Percentiles rank a stretch among this genome's conserved stretches.
phyloP scores from a whole-genome alignment of 2,888 invertebrate genomes.

The Acanthacorydalis orientalis region DNA sequence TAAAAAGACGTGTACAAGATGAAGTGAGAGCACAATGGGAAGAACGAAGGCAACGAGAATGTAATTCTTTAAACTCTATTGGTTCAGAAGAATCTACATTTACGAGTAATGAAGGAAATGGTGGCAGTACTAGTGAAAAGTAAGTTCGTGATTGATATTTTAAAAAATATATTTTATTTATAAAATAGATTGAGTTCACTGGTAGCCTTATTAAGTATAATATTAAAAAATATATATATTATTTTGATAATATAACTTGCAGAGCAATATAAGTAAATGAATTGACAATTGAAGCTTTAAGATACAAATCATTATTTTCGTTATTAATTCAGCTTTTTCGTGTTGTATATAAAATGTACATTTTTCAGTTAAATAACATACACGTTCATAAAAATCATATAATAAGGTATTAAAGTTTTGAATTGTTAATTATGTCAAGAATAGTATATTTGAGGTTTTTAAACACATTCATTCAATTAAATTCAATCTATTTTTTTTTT shows the following conservation, averaged over 20 bases:
- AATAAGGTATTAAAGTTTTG: too few relatives aligned
- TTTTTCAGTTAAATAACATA: too few relatives aligned
- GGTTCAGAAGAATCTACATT: constrained; percentile 17
- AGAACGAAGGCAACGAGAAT: constrained; percentile 40
- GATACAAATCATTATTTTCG: too few relatives aligned
- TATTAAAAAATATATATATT: constrained; percentile 1
- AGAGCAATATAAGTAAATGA: constrained; percentile 21
- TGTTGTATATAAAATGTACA: too few relatives aligned
- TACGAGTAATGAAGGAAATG: constrained; percentile 3
- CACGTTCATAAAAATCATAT: too few relatives aligned
- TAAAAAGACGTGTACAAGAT: constrained; percentile 73
- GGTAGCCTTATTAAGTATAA: constrained; percentile 4
- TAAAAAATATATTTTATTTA: not conserved
- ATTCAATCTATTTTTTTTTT: too few relatives aligned
- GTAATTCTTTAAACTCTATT: constrained; percentile 34
- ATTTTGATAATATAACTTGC: constrained; percentile 8
- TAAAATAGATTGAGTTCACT: too few relatives aligned
- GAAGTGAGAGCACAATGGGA: constrained; percentile 85
- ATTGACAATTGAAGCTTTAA: not conserved
- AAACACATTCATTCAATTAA: too few relatives aligned
- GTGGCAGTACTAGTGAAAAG: constrained; percentile 12
- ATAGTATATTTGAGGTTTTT: too few relatives aligned
- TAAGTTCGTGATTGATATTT: constrained; percentile 9
- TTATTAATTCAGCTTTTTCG: too few relatives aligned
- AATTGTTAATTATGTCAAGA: too few relatives aligned